These are phyloP conservation scores for Dascyllus trimaculatus DNA, from an alignment of 2,113 vertebrate genomes.

Conservation along the genomic window DNA sequence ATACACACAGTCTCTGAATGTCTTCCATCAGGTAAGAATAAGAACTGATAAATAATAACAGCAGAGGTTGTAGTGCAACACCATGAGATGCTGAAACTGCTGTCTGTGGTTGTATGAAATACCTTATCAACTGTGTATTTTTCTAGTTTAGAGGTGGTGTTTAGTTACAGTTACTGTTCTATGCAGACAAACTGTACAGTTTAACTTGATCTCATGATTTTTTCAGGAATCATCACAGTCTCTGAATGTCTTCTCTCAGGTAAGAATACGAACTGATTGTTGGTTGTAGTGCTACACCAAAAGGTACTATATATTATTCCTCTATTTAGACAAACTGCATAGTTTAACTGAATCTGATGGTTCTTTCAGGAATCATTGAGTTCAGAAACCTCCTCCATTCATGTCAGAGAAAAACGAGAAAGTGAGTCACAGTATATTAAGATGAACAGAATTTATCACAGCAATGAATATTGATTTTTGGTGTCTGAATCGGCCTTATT, in stretches of 20 bases:
- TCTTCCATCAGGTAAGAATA: slow-evolving; percentile 33
- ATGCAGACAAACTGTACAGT: background rate
- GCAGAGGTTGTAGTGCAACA: background rate
- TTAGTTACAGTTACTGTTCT: background rate
- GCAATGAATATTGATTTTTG: too few species aligned
- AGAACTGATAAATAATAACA: background rate
- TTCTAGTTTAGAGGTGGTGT: background rate
- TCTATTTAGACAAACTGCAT: background rate
- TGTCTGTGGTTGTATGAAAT: background rate
- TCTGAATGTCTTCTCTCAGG: too few species aligned
- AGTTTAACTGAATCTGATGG: background rate
- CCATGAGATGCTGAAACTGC: background rate
- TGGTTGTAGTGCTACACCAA: too few species aligned
- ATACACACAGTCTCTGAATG: background rate
- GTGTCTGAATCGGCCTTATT: too few species aligned
- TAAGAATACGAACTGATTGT: too few species aligned
- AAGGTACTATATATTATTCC: too few species aligned
- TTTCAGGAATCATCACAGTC: slow-evolving; percentile 26
- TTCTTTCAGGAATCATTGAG: slow-evolving; percentile 12
- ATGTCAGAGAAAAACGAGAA: slow-evolving; percentile 43
- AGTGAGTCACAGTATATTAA: slow-evolving; percentile 27
- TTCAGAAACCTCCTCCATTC: background rate
- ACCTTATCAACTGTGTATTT: too few species aligned
- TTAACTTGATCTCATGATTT: background rate
- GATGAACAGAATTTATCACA: too few species aligned